Base-by-base conservation (phyloP, 2,888 invertebrate species). In the Strigamia crassipes region DNA sequence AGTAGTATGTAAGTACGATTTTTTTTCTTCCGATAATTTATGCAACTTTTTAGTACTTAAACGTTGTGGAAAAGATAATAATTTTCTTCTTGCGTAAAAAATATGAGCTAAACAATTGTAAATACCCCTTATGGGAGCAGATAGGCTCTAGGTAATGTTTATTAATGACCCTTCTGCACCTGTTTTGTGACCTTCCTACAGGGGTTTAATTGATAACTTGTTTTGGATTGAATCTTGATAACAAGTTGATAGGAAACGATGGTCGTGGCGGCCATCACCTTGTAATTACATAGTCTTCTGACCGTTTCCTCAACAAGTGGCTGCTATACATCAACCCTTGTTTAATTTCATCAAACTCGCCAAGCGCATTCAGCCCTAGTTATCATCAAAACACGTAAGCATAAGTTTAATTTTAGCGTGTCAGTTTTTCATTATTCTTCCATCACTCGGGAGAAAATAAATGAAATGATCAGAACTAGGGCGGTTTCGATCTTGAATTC, bases 181-280 rank as follows among this genome's bases (percentile, higher is more conserved):
- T 66, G 61, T 66, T 66, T 66, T 66, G 21, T 66, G 61, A 66
- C 61, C 61, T 66, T 66, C 61, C 61, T 66, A 66, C 61, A 66
- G 61, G 61, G 61, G 23, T 23, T 66, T 66, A 66, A 66, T 66
- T 66, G 61, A 66, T 66, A 66, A 66, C 21, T 66, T 23, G n/a
- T 66, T 66, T 66, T 21, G 61, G 18, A 66, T 66, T 66, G 21
- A 21, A 66, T 66, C 61, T 66, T 66, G 61, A 66, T 66, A 23
- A 66, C 61, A 66, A 66, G 61, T 66, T 66, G 61, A 66, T 66
- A 66, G 61, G 9, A 66, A 18, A 66, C 21, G 61, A 66, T 66
- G 61, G 61, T 66, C 61, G 23, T 66, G 61, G 61, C 61, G 61
- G 61, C 61, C 23, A 66, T 23, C 61, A 66, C 61, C 61, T 66